These are phyloP conservation scores for Cynoglossus semilaevis DNA, from an alignment of 2,113 vertebrate species.

Conservation along the genomic window DNA sequence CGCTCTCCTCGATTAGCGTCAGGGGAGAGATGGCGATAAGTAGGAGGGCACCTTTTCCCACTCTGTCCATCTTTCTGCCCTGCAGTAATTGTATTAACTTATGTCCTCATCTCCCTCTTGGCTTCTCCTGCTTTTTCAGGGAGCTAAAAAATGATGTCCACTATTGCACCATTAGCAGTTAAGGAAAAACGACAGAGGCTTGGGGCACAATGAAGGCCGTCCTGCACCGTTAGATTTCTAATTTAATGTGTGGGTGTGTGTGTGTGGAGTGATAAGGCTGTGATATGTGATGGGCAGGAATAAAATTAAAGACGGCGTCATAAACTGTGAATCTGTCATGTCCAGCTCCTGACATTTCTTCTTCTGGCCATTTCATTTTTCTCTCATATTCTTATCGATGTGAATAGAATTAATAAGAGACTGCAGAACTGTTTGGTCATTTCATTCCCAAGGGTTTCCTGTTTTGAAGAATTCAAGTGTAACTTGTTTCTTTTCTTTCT, in stretches of 20 bases:
- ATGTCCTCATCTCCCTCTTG: conserved; percentile 43
- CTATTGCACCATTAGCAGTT: conserved; percentile 77
- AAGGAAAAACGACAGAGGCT: conserved; percentile 78
- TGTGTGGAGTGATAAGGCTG: conserved; percentile 1
- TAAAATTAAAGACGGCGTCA: neutral
- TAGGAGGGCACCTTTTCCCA: conserved; percentile 21
- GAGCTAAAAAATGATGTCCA: conserved; percentile 81
- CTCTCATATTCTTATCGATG: neutral
- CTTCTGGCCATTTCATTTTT: neutral
- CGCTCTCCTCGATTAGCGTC: conserved; percentile 70
- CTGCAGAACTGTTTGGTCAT: too few relatives aligned
- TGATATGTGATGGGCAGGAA: conserved; percentile 22
- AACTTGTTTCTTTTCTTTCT: neutral
- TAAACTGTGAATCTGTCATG: conserved; percentile 4
- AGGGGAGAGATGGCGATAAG: conserved; percentile 40
- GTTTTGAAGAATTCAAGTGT: neutral
- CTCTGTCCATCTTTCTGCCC: conserved; percentile 19
- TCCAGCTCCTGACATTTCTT: conserved; percentile 10
- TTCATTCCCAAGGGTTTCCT: too few relatives aligned
- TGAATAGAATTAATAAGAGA: too few relatives aligned
- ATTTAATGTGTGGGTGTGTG: conserved; percentile 68
- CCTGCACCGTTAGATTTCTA: conserved; percentile 81
- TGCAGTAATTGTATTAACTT: conserved; percentile 41
- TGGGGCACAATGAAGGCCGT: conserved; percentile 69
- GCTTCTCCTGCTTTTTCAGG: conserved; percentile 67